A percentile compares a stretch with the other conserved stretches of the same genome.
Conservation (phyloP, 1,140 invertebrate genomes). For the Pseudomyrmex dendroicus region DNA sequence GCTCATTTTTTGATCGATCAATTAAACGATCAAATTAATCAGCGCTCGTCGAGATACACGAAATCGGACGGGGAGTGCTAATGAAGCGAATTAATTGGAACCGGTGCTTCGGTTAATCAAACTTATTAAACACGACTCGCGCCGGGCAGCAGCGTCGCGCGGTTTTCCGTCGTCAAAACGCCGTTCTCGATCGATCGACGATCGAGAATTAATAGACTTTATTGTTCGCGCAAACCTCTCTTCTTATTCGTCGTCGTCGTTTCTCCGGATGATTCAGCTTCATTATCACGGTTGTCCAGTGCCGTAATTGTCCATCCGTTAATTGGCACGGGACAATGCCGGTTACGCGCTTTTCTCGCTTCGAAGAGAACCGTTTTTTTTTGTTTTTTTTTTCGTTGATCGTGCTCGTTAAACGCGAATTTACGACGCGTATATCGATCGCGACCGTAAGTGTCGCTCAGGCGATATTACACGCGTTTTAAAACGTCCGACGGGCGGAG, state of each 20-base stretch:
- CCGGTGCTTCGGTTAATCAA: constrained; percentile 58
- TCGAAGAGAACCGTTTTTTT: neutral
- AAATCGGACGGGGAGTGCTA: constrained; percentile 36
- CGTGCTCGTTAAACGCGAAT: constrained; percentile 39
- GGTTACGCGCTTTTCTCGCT: neutral
- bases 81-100: constrained; percentile 70
- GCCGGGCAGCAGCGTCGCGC: neutral
- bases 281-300: constrained; percentile 46
- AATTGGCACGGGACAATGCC: constrained; percentile 47
- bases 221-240: constrained; percentile 36
- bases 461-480: constrained; percentile 28
- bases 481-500: neutral
- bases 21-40: constrained; percentile 63
- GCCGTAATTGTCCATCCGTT: constrained; percentile 54
- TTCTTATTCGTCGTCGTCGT: neutral
- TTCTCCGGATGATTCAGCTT: constrained; percentile 11
- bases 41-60: neutral
- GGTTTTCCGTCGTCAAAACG: constrained; percentile 20
- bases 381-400: constrained; percentile 10
- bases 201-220: constrained; percentile 66
- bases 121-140: neutral
- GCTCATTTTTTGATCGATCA: constrained; percentile 59
- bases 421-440: constrained; percentile 20
- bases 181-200: constrained; percentile 20
- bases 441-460: constrained; percentile 16